Percentiles rank a stretch among this genome's conserved stretches.
phyloP scores from a whole-genome alignment of 2,113 vertebrate species.

The Catharus bicknelli region DNA sequence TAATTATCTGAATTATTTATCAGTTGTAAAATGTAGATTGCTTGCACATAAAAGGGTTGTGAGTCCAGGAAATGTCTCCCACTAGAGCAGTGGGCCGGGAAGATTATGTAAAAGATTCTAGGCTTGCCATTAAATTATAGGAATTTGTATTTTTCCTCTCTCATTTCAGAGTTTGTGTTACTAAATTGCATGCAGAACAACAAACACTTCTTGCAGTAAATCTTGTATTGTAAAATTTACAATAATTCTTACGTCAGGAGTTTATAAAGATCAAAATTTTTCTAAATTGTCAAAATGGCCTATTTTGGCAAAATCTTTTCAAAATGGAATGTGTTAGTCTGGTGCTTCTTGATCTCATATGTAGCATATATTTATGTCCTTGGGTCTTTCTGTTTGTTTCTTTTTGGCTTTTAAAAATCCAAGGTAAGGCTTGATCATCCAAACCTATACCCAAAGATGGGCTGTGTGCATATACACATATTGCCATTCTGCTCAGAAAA shows the following conservation, averaged over 20 bases:
- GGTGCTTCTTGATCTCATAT: not conserved
- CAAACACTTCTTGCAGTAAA: not conserved
- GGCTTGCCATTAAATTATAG: conserved; percentile 16
- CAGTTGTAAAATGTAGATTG: conserved; percentile 62
- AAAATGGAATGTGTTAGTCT: not conserved
- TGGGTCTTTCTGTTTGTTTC: not conserved
- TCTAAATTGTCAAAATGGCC: not conserved
- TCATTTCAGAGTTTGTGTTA: not conserved
- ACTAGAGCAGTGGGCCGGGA: conserved; percentile 46
- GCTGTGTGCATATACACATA: not conserved
- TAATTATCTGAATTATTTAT: conserved; percentile 74
- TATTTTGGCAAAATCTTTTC: not conserved
- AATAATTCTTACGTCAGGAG: not conserved
- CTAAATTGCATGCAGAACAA: not conserved
- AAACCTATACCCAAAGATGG: not conserved
- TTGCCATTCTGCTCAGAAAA: not conserved
- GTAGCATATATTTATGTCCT: not conserved
- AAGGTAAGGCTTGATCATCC: not conserved
- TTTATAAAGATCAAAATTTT: not conserved
- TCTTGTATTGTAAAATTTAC: not conserved
- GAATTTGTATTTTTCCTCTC: conserved; percentile 20
- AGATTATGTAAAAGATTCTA: conserved; percentile 24
- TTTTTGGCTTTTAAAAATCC: not conserved
- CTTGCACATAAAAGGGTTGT: conserved; percentile 55
- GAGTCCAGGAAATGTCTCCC: conserved; percentile 62